phyloP scores from a whole-genome alignment of 37 sponge, comb jelly and placozoan species.

The Haliclona indistincta region DNA sequence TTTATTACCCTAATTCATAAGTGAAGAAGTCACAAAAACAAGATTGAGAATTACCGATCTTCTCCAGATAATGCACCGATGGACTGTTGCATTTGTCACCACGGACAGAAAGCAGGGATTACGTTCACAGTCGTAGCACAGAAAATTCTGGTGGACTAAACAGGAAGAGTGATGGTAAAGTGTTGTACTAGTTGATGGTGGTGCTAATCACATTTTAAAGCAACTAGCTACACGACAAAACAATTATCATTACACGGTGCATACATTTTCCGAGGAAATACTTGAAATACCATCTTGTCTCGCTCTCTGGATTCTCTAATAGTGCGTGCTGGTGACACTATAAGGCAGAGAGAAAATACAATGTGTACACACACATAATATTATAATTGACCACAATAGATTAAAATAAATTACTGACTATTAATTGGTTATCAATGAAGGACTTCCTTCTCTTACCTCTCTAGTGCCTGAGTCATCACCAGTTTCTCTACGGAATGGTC shows the following conservation, averaged over 20 bases:
- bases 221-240: too few species aligned
- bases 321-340: slow-evolving; percentile 17
- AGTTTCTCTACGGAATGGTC: slow-evolving; percentile 49
- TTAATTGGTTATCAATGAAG: too few species aligned
- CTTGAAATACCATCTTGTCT: slow-evolving; percentile 97
- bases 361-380: neutral
- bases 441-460: slow-evolving; percentile 19
- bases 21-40: neutral
- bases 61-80: slow-evolving; percentile 82
- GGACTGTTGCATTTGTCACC: slow-evolving; percentile 44
- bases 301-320: slow-evolving; percentile 90
- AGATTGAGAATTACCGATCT: slow-evolving; percentile 55
- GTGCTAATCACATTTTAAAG: too few species aligned
- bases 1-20: slow-evolving; percentile 59
- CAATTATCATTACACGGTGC: too few species aligned
- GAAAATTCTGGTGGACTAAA: slow-evolving; percentile 84
- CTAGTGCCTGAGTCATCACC: slow-evolving; percentile 28
- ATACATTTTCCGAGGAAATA: slow-evolving; percentile 89
- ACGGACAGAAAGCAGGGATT: slow-evolving; percentile 80
- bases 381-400: neutral
- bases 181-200: neutral
- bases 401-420: too few species aligned
- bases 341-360: neutral
- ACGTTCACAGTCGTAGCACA: slow-evolving; percentile 76
- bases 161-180: neutral